These are phyloP conservation scores for Mayetiola destructor DNA, from an alignment of 2,888 invertebrate genomes.

Conservation along the genomic window DNA sequence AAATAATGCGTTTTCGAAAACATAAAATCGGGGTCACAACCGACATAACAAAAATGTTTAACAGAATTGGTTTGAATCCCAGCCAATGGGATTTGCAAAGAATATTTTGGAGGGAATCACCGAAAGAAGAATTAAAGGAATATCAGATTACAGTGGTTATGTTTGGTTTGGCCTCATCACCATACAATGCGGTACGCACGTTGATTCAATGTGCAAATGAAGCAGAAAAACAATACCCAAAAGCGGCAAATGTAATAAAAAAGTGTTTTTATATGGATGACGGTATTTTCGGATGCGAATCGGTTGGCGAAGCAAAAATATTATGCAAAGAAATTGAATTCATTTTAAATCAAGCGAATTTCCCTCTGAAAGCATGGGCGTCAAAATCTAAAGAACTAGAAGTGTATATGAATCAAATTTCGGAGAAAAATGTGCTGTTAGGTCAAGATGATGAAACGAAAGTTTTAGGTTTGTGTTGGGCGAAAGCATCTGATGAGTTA, in stretches of 20 bases:
- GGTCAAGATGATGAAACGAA: constrained; percentile 12
- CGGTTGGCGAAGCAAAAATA: constrained; percentile 1
- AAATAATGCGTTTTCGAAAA: not conserved
- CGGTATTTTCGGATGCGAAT: constrained; percentile 8
- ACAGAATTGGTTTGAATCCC: not conserved
- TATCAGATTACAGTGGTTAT: not conserved
- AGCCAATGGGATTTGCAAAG: not conserved
- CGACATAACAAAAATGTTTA: not conserved
- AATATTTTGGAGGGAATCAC: not conserved
- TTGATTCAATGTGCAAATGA: not conserved
- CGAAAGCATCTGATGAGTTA: not conserved
- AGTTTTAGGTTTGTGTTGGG: constrained; percentile 12
- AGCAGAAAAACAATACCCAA: constrained; percentile 1
- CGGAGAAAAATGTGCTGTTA: not conserved
- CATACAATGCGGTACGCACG: not conserved
- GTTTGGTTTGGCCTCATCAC: not conserved
- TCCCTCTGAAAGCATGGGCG: constrained; percentile 8
- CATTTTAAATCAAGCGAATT: not conserved
- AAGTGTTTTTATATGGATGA: constrained; percentile 17
- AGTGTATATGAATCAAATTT: not conserved
- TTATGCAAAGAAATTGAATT: constrained; percentile 14
- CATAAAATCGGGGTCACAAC: not conserved
- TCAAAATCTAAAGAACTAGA: constrained; percentile 1
- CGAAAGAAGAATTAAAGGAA: not conserved
- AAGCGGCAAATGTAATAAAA: constrained; percentile 13